Base-by-base conservation (phyloP, 2,113 vertebrate species). In the Salminus brasiliensis region DNA sequence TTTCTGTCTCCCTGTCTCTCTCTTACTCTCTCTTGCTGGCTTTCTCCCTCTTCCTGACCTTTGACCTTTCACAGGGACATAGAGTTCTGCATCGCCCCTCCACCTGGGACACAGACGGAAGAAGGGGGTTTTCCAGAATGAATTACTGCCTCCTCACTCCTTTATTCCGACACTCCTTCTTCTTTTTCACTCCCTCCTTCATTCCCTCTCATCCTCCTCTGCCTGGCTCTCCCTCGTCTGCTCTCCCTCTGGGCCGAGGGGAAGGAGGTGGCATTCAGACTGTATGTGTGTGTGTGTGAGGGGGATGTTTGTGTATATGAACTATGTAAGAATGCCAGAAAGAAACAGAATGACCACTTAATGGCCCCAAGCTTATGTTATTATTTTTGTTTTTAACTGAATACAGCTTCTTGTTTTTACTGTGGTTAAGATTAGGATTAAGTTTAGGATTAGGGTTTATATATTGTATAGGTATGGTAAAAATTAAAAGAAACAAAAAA, bases 81-180 rank as follows among this genome's bases (percentile, higher is more conserved):
- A 81, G 80, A 43, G 72, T 78, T 68, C 52, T 73, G 57, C 15
- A 30, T 53, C 77, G 85, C 85, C 84, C 78, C 67, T 87, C 78
- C 80, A 86, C 81, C 72, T 70, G 69, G 55, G 55, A 84, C 78
- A 73, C 47, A 76, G 45, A 49, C 41, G 65, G 59, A 47, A 74
- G 49, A 65, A 82, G 3, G 78, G 83, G 85, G 85, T 86, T 89
- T 92, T 92, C 89, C 88, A 78, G 81, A 55, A 84, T 88, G 79
- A 84, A 87, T 86, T 67, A 87, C 57, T 65, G 47, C 29, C 73
- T 84, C 63, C 79, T 83, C 81, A 63, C 62, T 76, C 76, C 59
- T 86, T 74, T 81, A 69, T 62, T 81, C 0, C 59, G 72, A 60
- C 81, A 16, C 41, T 81, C 41, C 62, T 47, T 68, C 23, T 86